Evolutionary conservation across 2,888 invertebrate genomes (phyloP).

Genomic region (Nemoura dubitans): DNA sequence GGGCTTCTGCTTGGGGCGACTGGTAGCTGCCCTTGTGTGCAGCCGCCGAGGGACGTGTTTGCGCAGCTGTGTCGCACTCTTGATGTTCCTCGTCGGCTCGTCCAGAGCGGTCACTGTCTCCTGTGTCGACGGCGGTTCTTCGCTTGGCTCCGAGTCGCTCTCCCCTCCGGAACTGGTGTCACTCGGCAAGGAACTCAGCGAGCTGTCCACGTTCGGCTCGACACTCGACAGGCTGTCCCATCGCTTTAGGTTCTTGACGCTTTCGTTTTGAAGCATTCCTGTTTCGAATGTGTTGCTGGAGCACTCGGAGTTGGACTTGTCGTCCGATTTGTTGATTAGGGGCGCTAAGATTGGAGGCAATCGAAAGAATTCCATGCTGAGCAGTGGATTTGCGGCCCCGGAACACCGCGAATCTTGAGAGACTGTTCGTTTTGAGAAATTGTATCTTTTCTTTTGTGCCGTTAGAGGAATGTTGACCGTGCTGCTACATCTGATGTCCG

Average conservation of each 20-base stretch:
- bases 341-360: constrained; percentile 77
- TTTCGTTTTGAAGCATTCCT: constrained; percentile 49
- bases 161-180: constrained; percentile 51
- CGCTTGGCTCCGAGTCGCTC: constrained; percentile 44
- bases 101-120: constrained; percentile 33
- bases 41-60: constrained; percentile 41
- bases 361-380: constrained; percentile 67
- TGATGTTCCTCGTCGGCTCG: constrained; percentile 36
- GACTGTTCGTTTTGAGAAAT: constrained; percentile 66
- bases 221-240: constrained; percentile 76
- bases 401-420: constrained; percentile 72
- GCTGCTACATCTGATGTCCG: neutral
- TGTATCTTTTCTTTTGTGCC: constrained; percentile 55
- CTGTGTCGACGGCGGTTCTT: constrained; percentile 41
- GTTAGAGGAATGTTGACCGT: constrained; percentile 1
- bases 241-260: constrained; percentile 58
- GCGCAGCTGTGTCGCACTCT: constrained; percentile 45
- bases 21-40: constrained; percentile 67
- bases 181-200: constrained; percentile 59
- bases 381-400: constrained; percentile 54
- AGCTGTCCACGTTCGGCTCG: constrained; percentile 76
- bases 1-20: constrained; percentile 68
- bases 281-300: constrained; percentile 24
- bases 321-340: constrained; percentile 61
- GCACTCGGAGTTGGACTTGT: constrained; percentile 39